Base-by-base conservation (phyloP, 2,888 invertebrate genomes). In the Linnaemya tessellans region DNA sequence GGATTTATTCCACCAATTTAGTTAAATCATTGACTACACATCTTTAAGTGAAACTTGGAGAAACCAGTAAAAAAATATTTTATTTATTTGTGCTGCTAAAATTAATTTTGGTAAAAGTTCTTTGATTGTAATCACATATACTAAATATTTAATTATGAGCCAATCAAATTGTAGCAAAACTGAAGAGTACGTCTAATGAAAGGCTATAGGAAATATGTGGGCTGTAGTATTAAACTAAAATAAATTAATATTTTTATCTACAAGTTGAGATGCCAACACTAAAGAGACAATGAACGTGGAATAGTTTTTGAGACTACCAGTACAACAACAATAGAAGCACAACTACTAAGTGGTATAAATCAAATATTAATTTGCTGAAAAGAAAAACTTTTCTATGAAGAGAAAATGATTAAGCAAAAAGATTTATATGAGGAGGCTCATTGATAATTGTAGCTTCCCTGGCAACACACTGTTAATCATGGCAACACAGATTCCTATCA, bases 351-450 rank as follows among this genome's bases (percentile, higher is more conserved):
- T 20, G 38, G 15, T n/a, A 71, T 58, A 71, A 71, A 58, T 71
- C 71, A 71, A 58, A 58, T 43, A 58, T 46, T 58, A 58, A 71
- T 71, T 56, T 71, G 56, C 41, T 3, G 18, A 54, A 70, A n/a
- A n/a, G n/a, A n/a, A 22, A 25, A 11, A 13, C n/a, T 67, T 35
- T 18, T 0, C 25, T 11, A 18, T 30, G 35, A 41, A 22, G 38
- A 54, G 15, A 30, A 35, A 1, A 15, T n/a, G 22, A 15, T 30
- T 30, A 3, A 30, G 2, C 30, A 3, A 30, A 30, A 30, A 5
- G 30, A 30, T 3, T 30, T 30, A 2, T 5, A 30, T 3, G 30
- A 30, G 5, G 30, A 3, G 2, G 30, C 30, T 30, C 30, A 5
- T 30, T n/a, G n/a, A n/a, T 30, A 30, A 30, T 5, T 5, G 30